phyloP scores from a whole-genome alignment of 1,140 invertebrate genomes.

The Drosophila kepulauana region DNA sequence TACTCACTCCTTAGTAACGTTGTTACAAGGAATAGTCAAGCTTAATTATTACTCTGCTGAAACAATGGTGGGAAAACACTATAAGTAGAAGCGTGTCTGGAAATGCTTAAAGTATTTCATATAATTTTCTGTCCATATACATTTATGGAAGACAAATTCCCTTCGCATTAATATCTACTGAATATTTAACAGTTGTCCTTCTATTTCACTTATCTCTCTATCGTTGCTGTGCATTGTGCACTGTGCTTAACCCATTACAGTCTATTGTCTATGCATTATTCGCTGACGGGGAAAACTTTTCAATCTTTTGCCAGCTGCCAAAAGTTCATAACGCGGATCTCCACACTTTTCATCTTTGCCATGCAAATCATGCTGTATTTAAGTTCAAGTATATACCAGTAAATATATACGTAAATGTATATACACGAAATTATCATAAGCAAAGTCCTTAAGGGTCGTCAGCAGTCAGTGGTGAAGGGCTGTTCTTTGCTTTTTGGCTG shows the following conservation, averaged over 20 bases:
- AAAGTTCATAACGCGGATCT: conserved; percentile 27
- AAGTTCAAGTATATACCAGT: conserved; percentile 1
- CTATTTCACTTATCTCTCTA: neutral
- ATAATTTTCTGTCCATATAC: neutral
- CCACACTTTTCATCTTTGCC: conserved; percentile 24
- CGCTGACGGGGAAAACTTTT: conserved; percentile 20
- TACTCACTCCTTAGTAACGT: too few relatives aligned
- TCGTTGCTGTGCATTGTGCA: conserved; percentile 4
- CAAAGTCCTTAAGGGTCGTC: conserved; percentile 56
- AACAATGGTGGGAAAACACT: too few relatives aligned
- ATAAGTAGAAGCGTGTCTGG: neutral
- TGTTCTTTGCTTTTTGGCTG: conserved; percentile 39
- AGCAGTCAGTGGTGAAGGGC: conserved; percentile 52
- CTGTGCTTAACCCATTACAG: conserved; percentile 20
- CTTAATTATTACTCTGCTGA: neutral
- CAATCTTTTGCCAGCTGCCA: conserved; percentile 36
- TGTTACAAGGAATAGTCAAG: too few relatives aligned
- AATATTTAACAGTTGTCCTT: neutral
- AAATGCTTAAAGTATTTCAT: neutral
- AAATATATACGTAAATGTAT: conserved; percentile 17
- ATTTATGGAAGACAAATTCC: neutral
- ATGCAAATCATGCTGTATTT: conserved; percentile 54
- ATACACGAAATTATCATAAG: conserved; percentile 68
- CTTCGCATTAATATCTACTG: neutral
- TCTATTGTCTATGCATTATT: conserved; percentile 3